phyloP scores from a whole-genome alignment of 1,140 invertebrate genomes.

The Lepidurus packardi region DNA sequence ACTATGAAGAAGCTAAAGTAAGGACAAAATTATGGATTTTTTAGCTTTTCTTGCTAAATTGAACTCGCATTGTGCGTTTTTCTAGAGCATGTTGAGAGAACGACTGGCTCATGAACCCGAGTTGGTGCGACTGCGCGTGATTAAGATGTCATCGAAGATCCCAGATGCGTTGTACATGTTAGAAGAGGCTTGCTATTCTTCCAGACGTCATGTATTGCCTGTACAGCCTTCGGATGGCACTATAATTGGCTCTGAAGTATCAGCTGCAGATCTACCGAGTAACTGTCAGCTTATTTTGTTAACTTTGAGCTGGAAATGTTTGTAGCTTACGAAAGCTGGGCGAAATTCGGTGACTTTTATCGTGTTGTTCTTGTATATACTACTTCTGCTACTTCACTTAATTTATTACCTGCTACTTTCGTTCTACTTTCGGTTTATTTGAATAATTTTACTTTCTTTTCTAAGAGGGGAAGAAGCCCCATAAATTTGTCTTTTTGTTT shows the following conservation, averaged over 20 bases:
- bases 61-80: slow-evolving; percentile 32
- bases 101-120: slow-evolving; percentile 73
- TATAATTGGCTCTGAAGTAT: slow-evolving; percentile 53
- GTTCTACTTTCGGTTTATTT: too few species aligned
- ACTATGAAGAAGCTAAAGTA: slow-evolving; percentile 88
- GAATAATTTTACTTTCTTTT: too few species aligned
- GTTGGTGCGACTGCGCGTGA: slow-evolving; percentile 58
- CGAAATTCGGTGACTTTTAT: background rate
- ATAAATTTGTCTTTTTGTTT: too few species aligned
- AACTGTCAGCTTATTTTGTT: background rate
- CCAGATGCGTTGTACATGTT: slow-evolving; percentile 94
- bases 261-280: background rate
- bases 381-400: too few species aligned
- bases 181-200: slow-evolving; percentile 52
- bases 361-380: too few species aligned
- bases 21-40: slow-evolving; percentile 26
- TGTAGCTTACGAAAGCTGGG: background rate
- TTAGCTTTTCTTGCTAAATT: slow-evolving; percentile 29
- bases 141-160: slow-evolving; percentile 55
- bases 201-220: background rate
- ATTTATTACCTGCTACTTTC: too few species aligned
- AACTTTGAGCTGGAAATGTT: background rate
- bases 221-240: slow-evolving; percentile 43
- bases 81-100: slow-evolving; percentile 70
- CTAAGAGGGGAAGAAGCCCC: too few species aligned